Percentiles rank a stretch among this genome's conserved stretches.
These are phyloP conservation scores for Vicugna pacos DNA, from an alignment of 2,113 vertebrate species.

Conservation along the genomic window DNA sequence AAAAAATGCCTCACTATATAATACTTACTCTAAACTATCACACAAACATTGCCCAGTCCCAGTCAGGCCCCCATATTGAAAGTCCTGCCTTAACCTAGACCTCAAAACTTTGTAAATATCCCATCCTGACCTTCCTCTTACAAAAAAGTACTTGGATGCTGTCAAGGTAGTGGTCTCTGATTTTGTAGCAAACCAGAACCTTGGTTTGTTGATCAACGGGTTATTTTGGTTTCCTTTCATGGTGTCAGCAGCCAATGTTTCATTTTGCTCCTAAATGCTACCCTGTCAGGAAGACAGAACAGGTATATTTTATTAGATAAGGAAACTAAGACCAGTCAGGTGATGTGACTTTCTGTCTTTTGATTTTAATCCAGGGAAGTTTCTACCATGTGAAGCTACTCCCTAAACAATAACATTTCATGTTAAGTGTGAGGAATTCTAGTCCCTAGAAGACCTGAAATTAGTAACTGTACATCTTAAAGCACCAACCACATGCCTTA, in stretches of 20 bases:
- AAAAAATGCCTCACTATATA: fast-evolving
- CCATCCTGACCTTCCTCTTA: not conserved
- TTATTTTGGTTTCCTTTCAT: not conserved
- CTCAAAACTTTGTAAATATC: not conserved
- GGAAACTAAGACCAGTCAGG: not conserved
- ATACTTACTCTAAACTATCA: not conserved
- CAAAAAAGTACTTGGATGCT: fast-evolving
- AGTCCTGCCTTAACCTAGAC: not conserved
- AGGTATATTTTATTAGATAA: not conserved
- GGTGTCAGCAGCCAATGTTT: fast-evolving
- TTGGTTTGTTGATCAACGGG: no score
- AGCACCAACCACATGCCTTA: not conserved
- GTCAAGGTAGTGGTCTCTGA: fast-evolving
- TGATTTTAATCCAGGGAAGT: not conserved
- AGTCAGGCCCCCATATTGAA: not conserved
- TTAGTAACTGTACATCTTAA: not conserved
- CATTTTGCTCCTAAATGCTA: not conserved
- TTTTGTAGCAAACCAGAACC: not conserved
- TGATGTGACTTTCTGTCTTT: not conserved
- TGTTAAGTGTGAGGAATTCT: not conserved
- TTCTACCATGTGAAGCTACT: not conserved
- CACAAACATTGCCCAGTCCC: fast-evolving
- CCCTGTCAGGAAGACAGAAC: not conserved
- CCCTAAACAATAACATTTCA: not conserved
- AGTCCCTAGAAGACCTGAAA: not conserved